phyloP scores from a whole-genome alignment of 2,797 vertebrate species.

The Cyprinella venusta region DNA sequence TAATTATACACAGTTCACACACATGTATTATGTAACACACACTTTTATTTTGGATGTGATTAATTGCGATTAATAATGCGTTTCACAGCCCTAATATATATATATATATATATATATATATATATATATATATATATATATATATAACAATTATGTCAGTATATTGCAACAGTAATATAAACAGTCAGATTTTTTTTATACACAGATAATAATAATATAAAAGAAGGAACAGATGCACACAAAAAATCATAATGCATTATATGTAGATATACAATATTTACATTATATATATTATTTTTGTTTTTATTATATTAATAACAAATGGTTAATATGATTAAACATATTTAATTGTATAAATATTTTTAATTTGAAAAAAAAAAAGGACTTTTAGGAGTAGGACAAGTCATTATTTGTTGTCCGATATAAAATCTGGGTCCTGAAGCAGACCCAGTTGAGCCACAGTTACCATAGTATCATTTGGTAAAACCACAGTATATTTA shows the following conservation, averaged over 20 bases:
- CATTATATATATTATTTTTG: neutral
- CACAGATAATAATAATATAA: neutral
- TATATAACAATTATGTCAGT: no score
- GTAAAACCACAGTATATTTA: slow-evolving; percentile 61
- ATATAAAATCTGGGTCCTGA: neutral
- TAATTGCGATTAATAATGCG: no score
- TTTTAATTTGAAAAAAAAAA: neutral
- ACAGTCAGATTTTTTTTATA: neutral
- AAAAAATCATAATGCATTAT: neutral
- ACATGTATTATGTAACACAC: no score
- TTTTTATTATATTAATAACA: neutral
- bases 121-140: no score
- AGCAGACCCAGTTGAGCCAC: neutral
- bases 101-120: no score
- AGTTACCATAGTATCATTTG: neutral
- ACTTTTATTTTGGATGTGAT: no score
- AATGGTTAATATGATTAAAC: no score
- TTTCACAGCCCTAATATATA: no score
- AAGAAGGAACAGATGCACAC: neutral
- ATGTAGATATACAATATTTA: no score
- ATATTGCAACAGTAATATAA: no score
- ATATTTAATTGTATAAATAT: neutral
- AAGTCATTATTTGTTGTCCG: neutral
- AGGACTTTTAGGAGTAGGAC: no score
- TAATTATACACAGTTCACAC: no score